A percentile compares a stretch with the other conserved stretches of the same genome.
phyloP scores from a whole-genome alignment of 2,888 invertebrate genomes.

The Tenthredo distinguenda region DNA sequence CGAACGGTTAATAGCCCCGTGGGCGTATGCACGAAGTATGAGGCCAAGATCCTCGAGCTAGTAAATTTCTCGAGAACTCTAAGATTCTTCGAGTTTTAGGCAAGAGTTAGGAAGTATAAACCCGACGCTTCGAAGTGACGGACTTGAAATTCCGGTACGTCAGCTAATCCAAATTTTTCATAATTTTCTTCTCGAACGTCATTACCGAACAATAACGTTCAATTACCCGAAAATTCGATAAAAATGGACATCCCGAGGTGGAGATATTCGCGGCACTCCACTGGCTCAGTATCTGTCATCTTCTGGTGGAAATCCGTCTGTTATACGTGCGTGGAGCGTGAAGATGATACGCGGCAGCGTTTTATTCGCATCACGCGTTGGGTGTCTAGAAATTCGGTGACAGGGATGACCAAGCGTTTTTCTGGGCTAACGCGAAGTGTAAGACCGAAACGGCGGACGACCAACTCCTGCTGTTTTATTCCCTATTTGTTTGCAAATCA shows the following conservation, averaged over 20 bases:
- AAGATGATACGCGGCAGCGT: background rate
- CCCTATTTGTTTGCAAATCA: slow-evolving; percentile 38
- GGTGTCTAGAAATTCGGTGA: slow-evolving; percentile 33
- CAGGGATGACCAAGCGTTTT: slow-evolving; percentile 35
- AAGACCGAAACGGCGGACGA: background rate
- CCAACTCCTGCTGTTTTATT: slow-evolving; percentile 23
- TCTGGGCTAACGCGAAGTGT: background rate
- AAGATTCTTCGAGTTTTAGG: background rate
- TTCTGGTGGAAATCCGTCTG: slow-evolving; percentile 8
- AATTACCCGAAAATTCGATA: background rate
- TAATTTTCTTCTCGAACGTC: background rate
- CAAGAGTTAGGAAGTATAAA: background rate
- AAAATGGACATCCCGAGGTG: background rate
- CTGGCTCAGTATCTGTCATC: slow-evolving; percentile 8
- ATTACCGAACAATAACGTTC: background rate
- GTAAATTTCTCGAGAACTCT: slow-evolving; percentile 24
- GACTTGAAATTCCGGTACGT: background rate
- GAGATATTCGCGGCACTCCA: background rate
- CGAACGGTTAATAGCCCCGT: slow-evolving; percentile 76
- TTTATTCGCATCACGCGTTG: slow-evolving; percentile 9
- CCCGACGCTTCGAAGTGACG: background rate
- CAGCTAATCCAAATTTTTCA: background rate
- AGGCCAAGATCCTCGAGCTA: background rate
- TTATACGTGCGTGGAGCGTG: background rate
- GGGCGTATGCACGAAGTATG: slow-evolving; percentile 59